These are phyloP conservation scores for Rosalia funebris DNA, from an alignment of 2,888 invertebrate species.

Conservation along the genomic window DNA sequence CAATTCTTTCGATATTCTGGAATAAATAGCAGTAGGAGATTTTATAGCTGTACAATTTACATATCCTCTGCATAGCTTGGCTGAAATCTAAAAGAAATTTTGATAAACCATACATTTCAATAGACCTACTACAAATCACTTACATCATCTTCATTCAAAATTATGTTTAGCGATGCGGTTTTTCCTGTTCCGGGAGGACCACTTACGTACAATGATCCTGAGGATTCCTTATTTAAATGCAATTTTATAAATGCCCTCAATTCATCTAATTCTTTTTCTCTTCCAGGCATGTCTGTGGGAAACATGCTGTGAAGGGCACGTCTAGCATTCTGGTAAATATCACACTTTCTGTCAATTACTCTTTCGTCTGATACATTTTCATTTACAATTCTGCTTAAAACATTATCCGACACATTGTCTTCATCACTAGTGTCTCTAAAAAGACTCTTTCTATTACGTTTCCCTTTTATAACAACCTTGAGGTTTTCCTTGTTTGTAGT, in stretches of 20 bases:
- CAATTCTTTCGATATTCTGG: slow-evolving; percentile 79
- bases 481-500: neutral
- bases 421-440: slow-evolving; percentile 1
- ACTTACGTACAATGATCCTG: slow-evolving; percentile 91
- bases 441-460: slow-evolving; percentile 11
- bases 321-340: slow-evolving; percentile 57
- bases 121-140: too few relatives aligned
- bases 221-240: slow-evolving; percentile 72
- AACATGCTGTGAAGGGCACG: slow-evolving; percentile 60
- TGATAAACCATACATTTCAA: too few relatives aligned
- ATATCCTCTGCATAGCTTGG: slow-evolving; percentile 72
- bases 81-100: slow-evolving; percentile 61
- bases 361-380: neutral
- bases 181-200: slow-evolving; percentile 98
- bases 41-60: slow-evolving; percentile 91
- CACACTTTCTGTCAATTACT: neutral
- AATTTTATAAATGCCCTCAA: slow-evolving; percentile 75
- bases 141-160: slow-evolving; percentile 75
- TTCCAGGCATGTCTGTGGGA: slow-evolving; percentile 71
- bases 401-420: neutral
- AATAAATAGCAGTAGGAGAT: slow-evolving; percentile 83
- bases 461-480: neutral
- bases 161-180: slow-evolving; percentile 85
- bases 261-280: slow-evolving; percentile 80
- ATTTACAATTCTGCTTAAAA: too few relatives aligned